phyloP scores from a whole-genome alignment of 2,888 invertebrate species.

The Arge pagana region DNA sequence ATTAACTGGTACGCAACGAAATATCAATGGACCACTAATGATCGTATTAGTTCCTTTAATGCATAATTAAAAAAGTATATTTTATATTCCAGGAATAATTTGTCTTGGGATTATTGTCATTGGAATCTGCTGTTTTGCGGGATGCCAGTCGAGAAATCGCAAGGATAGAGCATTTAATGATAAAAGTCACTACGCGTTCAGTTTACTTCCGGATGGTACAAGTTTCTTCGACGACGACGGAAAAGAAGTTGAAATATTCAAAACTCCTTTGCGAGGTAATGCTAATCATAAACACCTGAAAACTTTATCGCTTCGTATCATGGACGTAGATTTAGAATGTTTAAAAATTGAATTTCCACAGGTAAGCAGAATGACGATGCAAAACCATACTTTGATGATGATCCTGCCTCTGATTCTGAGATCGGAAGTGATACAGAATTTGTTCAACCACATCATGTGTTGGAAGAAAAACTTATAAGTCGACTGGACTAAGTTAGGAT shows the following conservation, averaged over 20 bases:
- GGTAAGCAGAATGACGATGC: constrained; percentile 22
- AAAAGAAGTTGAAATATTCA: constrained; percentile 60
- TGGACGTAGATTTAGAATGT: neutral
- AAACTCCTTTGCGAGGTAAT: constrained; percentile 52
- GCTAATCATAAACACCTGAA: neutral
- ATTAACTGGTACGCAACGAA: constrained; percentile 64
- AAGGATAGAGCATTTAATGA: constrained; percentile 55
- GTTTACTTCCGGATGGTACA: constrained; percentile 63
- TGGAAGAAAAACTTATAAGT: constrained; percentile 3
- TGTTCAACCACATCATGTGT: constrained; percentile 55
- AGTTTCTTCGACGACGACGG: constrained; percentile 62
- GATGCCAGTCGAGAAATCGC: constrained; percentile 56
- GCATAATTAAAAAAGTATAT: constrained; percentile 3
- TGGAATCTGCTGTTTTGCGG: constrained; percentile 64
- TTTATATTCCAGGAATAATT: constrained; percentile 61
- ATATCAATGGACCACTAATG: constrained; percentile 1
- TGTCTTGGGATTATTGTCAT: constrained; percentile 62
- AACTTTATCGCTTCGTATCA: neutral
- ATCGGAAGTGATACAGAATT: constrained; percentile 67
- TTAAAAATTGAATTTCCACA: constrained; percentile 19
- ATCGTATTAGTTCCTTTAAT: constrained; percentile 9
- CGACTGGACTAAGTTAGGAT: too few relatives aligned
- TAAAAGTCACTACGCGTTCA: constrained; percentile 66
- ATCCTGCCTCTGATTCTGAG: constrained; percentile 65
- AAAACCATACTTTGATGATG: constrained; percentile 61